Evolutionary conservation across 2,888 invertebrate species (phyloP).

Genomic region (Diadromus collaris): DNA sequence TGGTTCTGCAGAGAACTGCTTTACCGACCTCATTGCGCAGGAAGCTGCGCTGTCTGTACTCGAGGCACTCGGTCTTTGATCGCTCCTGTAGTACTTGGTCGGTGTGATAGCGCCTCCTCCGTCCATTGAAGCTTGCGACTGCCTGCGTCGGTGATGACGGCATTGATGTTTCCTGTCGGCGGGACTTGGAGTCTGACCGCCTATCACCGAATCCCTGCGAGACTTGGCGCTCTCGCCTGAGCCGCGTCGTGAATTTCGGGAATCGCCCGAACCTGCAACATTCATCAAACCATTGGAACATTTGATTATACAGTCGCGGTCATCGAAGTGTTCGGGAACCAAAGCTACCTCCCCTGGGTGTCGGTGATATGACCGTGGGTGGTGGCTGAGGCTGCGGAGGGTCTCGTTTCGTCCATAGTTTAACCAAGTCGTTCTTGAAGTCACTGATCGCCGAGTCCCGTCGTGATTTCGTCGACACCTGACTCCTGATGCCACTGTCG

Average conservation of each 20-base stretch:
- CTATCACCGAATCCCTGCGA: conserved; percentile 84
- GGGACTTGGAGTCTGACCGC: conserved; percentile 70
- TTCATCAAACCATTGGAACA: neutral
- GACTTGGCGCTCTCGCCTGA: conserved; percentile 87
- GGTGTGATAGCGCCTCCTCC: conserved; percentile 69
- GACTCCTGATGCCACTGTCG: conserved; percentile 89
- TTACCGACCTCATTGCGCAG: conserved; percentile 74
- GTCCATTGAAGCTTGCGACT: conserved; percentile 78
- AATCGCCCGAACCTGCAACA: conserved; percentile 83
- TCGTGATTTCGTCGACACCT: conserved; percentile 85
- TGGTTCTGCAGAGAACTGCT: neutral
- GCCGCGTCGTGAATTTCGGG: conserved; percentile 83
- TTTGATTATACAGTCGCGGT: neutral
- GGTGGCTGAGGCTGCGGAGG: conserved; percentile 71
- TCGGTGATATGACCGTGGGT: conserved; percentile 77
- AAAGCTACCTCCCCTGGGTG: conserved; percentile 74
- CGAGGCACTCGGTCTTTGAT: conserved; percentile 87
- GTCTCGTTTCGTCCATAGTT: conserved; percentile 82
- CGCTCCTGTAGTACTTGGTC: conserved; percentile 83
- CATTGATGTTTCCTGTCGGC: conserved; percentile 77
- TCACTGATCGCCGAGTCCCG: conserved; percentile 87
- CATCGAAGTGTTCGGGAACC: neutral
- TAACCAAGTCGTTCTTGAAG: conserved; percentile 87
- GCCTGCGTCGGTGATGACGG: conserved; percentile 77
- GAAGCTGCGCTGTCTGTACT: conserved; percentile 82